phyloP scores from a whole-genome alignment of 2,797 vertebrate genomes.

The Siniperca scherzeri region DNA sequence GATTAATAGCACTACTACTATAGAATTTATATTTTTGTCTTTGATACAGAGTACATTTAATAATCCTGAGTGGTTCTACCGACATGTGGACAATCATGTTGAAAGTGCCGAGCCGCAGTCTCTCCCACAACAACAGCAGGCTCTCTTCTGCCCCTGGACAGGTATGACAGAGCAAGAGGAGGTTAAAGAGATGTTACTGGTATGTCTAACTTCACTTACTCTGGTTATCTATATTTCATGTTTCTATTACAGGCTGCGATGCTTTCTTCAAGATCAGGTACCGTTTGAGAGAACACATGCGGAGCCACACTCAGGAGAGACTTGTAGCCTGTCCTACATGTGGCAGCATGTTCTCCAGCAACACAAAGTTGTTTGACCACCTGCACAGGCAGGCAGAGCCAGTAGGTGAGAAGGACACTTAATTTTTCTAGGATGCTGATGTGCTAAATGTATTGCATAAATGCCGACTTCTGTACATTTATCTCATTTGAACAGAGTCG shows the following conservation, averaged over 20 bases:
- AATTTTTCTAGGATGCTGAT: neutral
- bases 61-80: constrained; percentile 89
- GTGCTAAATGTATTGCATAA: neutral
- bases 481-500: constrained; percentile 75
- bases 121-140: constrained; percentile 84
- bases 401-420: constrained; percentile 67
- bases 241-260: constrained; percentile 73
- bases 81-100: constrained; percentile 86
- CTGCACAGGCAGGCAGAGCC: constrained; percentile 85
- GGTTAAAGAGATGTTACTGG: neutral
- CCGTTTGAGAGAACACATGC: constrained; percentile 84
- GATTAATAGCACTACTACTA: neutral
- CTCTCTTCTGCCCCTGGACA: constrained; percentile 86
- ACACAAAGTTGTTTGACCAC: constrained; percentile 86
- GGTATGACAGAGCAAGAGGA: constrained; percentile 45
- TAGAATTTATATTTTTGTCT: neutral
- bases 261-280: constrained; percentile 85
- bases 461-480: neutral
- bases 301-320: constrained; percentile 83
- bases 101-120: constrained; percentile 84
- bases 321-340: constrained; percentile 84
- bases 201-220: neutral
- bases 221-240: neutral
- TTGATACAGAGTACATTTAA: constrained; percentile 84
- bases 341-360: constrained; percentile 88